These are phyloP conservation scores for Thaumatotibia leucotreta DNA, from an alignment of 1,140 invertebrate genomes.

Conservation along the genomic window DNA sequence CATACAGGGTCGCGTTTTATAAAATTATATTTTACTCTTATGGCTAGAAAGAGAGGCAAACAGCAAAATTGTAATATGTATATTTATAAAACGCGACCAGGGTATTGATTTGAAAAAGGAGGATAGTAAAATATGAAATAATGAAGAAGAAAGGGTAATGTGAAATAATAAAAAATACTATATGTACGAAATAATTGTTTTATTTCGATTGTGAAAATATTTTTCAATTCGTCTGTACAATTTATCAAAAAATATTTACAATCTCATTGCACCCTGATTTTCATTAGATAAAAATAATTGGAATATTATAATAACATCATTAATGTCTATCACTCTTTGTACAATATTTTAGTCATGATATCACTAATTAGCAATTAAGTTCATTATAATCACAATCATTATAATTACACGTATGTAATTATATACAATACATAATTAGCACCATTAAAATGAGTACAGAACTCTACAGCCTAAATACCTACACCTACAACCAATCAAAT, in stretches of 20 bases:
- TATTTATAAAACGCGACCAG: too few species aligned
- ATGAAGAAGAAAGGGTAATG: too few species aligned
- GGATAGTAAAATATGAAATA: too few species aligned
- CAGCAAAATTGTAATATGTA: too few species aligned
- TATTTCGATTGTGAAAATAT: background rate
- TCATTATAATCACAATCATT: background rate
- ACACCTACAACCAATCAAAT: too few species aligned
- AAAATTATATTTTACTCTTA: too few species aligned
- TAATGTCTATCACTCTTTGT: background rate
- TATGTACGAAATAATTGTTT: background rate
- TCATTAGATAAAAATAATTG: background rate
- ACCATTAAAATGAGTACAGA: background rate
- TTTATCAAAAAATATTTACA: background rate
- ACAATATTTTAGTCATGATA: too few species aligned
- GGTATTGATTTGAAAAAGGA: too few species aligned
- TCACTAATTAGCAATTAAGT: background rate
- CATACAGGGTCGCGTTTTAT: too few species aligned
- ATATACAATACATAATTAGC: background rate
- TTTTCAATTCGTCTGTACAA: background rate
- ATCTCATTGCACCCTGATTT: background rate
- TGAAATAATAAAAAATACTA: background rate
- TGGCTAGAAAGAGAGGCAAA: too few species aligned
- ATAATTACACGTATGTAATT: too few species aligned
- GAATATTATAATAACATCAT: background rate
- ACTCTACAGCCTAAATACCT: background rate